Conservation (phyloP, 2,113 vertebrate genomes). For the Tinamus guttatus region DNA sequence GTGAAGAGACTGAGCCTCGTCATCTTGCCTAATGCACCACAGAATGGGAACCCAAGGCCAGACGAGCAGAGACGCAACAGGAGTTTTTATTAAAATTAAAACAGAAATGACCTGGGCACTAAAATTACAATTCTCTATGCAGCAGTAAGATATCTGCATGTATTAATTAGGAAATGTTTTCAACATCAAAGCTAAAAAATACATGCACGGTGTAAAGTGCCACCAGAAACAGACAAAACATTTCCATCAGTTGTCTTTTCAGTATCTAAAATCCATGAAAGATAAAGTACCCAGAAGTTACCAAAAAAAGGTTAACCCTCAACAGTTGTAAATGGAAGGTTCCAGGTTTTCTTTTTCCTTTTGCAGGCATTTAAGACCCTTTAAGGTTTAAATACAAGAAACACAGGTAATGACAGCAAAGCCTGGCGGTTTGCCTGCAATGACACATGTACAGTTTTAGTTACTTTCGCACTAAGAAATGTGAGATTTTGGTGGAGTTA, state of each 20-base stretch:
- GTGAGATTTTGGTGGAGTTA: neutral
- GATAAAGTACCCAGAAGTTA: neutral
- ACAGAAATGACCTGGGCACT: neutral
- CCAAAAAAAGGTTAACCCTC: neutral
- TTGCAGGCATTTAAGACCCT: neutral
- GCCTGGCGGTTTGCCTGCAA: neutral
- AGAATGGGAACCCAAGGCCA: neutral
- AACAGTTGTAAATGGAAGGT: neutral
- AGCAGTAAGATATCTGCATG: neutral
- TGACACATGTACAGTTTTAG: neutral
- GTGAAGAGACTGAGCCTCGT: neutral
- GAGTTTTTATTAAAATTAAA: neutral
- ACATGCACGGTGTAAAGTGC: neutral
- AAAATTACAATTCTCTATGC: neutral
- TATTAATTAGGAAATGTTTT: neutral
- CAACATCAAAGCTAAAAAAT: neutral
- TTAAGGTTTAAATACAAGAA: neutral
- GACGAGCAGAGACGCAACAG: neutral
- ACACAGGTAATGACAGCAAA: neutral
- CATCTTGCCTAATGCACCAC: neutral
- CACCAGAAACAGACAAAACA: neutral
- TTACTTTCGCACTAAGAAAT: slow-evolving; percentile 15
- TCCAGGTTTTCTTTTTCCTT: neutral
- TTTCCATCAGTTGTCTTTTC: neutral
- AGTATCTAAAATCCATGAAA: neutral